Base-by-base conservation (phyloP, 92 coral and sea anemone species). In the Zoanthus solanderi region DNA sequence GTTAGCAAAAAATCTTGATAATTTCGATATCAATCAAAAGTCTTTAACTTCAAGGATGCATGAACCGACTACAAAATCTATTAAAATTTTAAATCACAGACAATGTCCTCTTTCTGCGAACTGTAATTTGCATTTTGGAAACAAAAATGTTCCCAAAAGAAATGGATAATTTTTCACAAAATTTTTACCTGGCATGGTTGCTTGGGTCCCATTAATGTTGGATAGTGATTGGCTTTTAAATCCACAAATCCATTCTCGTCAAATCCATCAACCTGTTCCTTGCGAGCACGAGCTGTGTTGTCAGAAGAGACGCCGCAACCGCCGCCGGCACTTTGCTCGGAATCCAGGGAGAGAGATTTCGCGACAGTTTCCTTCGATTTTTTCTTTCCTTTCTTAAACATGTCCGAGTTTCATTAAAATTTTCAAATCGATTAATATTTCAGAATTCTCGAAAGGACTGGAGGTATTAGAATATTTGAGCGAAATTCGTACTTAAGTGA, bases 211-310 rank as follows among this genome's bases (percentile, higher is more conserved):
- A 95, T 34, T 46, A 95, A 75, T 14, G 92, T 89, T 0, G 93
- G 89, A 60, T 82, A 81, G 13, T 93, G 92, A 30, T 94, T 87
- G 29, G 96, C 88, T 32, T 88, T 89, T 10, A 95, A 88, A 75
- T 91, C 96, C 47, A 95, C 98, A 63, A 95, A 95, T 14, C 98
- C 98, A 50, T 95, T 83, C 9, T 92, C 61, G 45, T 95, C 98
- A 32, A 95, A 95, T 7, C 96, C 98, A 53, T 95, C 98, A 6
- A 31, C 87, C 63, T 88, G 89, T 32, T 88, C 90, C 2, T 2
- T 30, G 52, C 63, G 85, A 52, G 11, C 61, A 10, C 9, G 44
- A 46, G 28, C 50, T n/a, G 65, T 53, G n/a, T 15, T 69, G 42
- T 37, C 42, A 71, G 56, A 79, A 79, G 16, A 34, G 16, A 28